These are phyloP conservation scores for Psittacula echo DNA, from an alignment of 2,797 vertebrate genomes.

Conservation along the genomic window DNA sequence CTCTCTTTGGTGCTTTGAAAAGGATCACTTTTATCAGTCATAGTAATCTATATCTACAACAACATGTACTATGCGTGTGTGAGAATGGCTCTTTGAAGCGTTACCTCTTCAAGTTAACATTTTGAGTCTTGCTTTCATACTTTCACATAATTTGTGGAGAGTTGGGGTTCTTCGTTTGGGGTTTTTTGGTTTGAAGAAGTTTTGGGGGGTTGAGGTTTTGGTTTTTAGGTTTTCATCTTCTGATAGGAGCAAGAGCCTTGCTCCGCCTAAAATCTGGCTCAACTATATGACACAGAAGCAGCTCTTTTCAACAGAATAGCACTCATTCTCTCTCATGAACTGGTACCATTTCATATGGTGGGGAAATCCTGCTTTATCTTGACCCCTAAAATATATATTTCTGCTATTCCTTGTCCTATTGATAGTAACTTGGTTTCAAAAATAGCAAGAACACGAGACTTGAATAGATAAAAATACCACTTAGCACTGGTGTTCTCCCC, in stretches of 20 bases:
- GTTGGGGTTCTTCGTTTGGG: background rate
- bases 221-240: background rate
- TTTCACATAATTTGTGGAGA: background rate
- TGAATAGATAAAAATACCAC: background rate
- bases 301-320: background rate
- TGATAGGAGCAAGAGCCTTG: background rate
- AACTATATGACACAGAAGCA: background rate
- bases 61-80: background rate
- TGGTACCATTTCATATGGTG: background rate
- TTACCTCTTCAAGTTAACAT: background rate
- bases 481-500: background rate
- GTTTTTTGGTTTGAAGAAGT: background rate
- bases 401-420: background rate
- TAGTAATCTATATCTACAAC: background rate
- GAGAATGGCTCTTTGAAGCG: background rate
- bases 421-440: background rate
- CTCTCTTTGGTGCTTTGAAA: background rate
- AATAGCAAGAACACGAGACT: background rate
- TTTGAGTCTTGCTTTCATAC: background rate
- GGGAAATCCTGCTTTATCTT: background rate
- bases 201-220: background rate
- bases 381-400: background rate
- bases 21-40: background rate
- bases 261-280: background rate
- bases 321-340: background rate